A percentile compares a stretch with the other conserved stretches of the same genome.
Conservation (phyloP, 2,797 vertebrate genomes). For the Acridotheres tristis region DNA sequence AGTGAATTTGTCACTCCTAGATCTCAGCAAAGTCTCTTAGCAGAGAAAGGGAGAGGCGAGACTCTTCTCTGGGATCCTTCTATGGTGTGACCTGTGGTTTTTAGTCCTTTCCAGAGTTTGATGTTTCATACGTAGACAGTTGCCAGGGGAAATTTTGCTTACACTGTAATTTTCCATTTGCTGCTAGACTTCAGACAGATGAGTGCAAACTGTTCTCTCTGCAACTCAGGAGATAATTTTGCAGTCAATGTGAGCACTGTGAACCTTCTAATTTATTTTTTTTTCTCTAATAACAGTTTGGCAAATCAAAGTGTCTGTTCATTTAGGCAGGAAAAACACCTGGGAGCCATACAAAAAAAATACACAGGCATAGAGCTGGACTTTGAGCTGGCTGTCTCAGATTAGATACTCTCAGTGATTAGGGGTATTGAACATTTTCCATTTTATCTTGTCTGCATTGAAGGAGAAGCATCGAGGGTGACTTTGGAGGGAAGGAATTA, state of each 20-base stretch:
- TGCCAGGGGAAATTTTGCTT: constrained; percentile 53
- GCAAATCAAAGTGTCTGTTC: constrained; percentile 28
- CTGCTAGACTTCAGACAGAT: constrained; percentile 37
- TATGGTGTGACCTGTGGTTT: background rate
- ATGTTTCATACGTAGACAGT: constrained; percentile 20
- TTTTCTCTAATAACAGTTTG: constrained; percentile 38
- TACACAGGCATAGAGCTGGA: background rate
- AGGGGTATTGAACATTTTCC: background rate
- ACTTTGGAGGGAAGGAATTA: background rate
- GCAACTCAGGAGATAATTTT: constrained; percentile 56
- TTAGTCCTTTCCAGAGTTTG: background rate
- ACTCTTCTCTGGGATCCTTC: background rate
- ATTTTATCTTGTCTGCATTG: background rate
- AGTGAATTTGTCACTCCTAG: background rate
- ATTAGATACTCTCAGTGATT: background rate
- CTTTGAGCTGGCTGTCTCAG: background rate
- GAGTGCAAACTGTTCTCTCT: constrained; percentile 54
- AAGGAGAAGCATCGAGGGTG: background rate
- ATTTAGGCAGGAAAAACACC: constrained; percentile 23
- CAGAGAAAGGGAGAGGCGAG: background rate
- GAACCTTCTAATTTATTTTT: constrained; percentile 24
- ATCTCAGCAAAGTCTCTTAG: background rate
- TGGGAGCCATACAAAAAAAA: background rate
- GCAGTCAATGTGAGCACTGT: constrained; percentile 32
- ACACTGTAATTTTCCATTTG: constrained; percentile 42